Conservation (phyloP, 2,888 invertebrate genomes). For the Artemia sinica region DNA sequence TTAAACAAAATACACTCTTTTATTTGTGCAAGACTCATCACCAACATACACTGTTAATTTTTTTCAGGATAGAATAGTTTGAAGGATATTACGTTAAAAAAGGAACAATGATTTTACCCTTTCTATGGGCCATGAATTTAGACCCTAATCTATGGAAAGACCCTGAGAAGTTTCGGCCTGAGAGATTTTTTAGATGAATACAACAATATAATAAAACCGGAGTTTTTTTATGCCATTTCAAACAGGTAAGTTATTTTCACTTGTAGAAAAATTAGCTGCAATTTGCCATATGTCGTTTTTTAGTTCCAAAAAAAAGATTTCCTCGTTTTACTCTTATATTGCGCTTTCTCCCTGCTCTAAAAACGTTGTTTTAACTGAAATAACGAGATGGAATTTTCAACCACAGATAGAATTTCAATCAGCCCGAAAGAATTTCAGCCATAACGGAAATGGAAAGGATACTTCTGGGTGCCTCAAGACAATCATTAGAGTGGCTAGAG, state of each 20-base stretch:
- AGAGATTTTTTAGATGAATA: slow-evolving; percentile 50
- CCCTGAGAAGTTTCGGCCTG: slow-evolving; percentile 43
- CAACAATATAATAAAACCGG: slow-evolving; percentile 43
- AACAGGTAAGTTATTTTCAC: slow-evolving; percentile 40
- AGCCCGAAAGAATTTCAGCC: too few relatives aligned
- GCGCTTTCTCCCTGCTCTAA: too few relatives aligned
- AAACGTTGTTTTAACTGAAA: background rate
- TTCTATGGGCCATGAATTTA: slow-evolving; percentile 66
- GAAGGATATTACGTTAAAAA: slow-evolving; percentile 47
- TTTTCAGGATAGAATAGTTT: slow-evolving; percentile 42
- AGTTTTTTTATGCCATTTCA: slow-evolving; percentile 59
- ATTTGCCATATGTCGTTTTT: background rate
- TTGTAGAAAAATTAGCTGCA: background rate
- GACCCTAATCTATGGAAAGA: slow-evolving; percentile 46
- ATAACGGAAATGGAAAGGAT: too few relatives aligned
- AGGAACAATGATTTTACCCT: slow-evolving; percentile 53
- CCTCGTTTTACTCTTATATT: too few relatives aligned
- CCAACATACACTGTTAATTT: background rate
- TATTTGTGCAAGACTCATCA: background rate
- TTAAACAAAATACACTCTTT: background rate
- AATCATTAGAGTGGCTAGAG: too few relatives aligned
- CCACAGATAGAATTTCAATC: too few relatives aligned
- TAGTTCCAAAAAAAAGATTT: too few relatives aligned
- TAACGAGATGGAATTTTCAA: too few relatives aligned
- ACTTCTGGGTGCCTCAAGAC: too few relatives aligned